phyloP scores from a whole-genome alignment of 2,113 vertebrate genomes.

The Syngnathus scovelli region DNA sequence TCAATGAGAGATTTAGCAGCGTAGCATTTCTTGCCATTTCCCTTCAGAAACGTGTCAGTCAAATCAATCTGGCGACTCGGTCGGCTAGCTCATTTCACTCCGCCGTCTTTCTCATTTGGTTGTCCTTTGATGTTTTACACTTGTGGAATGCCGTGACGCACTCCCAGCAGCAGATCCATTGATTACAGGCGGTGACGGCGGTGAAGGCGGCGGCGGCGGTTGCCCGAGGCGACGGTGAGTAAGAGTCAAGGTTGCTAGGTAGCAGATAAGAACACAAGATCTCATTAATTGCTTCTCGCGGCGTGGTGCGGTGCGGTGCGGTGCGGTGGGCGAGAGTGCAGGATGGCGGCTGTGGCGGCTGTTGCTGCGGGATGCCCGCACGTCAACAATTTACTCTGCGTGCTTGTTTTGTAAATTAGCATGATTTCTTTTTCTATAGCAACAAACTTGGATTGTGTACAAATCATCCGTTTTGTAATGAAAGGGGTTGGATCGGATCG shows the following conservation, averaged over 20 bases:
- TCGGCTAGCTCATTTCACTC: background rate
- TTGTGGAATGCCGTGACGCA: background rate
- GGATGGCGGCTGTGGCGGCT: constrained; percentile 22
- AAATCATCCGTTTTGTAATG: no score
- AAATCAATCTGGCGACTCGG: background rate
- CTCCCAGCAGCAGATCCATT: constrained; percentile 21
- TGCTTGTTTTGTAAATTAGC: background rate
- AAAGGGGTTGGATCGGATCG: background rate
- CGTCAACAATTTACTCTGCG: background rate
- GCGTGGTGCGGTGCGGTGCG: background rate
- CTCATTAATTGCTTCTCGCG: constrained; percentile 51
- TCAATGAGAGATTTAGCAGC: background rate
- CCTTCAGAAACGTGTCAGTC: background rate
- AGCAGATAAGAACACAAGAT: constrained; percentile 47
- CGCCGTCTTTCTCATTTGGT: background rate
- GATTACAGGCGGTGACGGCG: constrained; percentile 32
- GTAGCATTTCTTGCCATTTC: background rate
- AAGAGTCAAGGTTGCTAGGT: constrained; percentile 55
- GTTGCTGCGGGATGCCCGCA: constrained; percentile 14
- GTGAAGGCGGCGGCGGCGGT: constrained; percentile 18
- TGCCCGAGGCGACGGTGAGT: constrained; percentile 33
- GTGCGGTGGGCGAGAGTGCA: background rate
- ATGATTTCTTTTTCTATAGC: background rate
- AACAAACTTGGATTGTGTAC: background rate
- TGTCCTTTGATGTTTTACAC: background rate